Evolutionary conservation across 1,140 invertebrate genomes (phyloP).

Genomic region (Scaptomyza montana): DNA sequence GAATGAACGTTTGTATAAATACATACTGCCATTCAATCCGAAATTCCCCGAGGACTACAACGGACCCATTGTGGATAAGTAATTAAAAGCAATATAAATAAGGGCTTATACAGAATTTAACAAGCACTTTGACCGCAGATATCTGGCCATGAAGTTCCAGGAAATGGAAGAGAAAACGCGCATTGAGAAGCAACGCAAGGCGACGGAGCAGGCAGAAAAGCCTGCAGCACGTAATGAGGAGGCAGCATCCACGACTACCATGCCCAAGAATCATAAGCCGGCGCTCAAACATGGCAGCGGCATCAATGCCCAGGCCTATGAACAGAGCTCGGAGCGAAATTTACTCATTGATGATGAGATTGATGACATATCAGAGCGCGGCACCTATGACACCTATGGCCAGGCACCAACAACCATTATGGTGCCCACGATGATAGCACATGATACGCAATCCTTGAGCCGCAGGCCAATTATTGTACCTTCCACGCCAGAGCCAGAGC

Average conservation of each 20-base stretch:
- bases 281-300: conserved; percentile 63
- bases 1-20: conserved; percentile 94
- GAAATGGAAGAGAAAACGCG: conserved; percentile 91
- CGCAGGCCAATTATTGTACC: conserved; percentile 67
- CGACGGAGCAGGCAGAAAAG: conserved; percentile 64
- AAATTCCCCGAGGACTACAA: conserved; percentile 95
- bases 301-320: conserved; percentile 76
- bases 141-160: conserved; percentile 91
- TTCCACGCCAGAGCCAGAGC: conserved; percentile 60
- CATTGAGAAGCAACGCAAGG: conserved; percentile 83
- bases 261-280: conserved; percentile 65
- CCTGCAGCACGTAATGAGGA: conserved; percentile 33
- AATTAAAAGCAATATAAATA: conserved; percentile 46
- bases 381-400: conserved; percentile 63
- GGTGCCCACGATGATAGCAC: conserved; percentile 34
- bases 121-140: conserved; percentile 84
- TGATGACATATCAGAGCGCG: conserved; percentile 75
- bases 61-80: conserved; percentile 92
- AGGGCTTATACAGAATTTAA: not conserved
- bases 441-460: conserved; percentile 48
- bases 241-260: conserved; percentile 34
- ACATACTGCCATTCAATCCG: conserved; percentile 92
- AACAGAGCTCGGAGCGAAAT: conserved; percentile 80
- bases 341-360: conserved; percentile 78
- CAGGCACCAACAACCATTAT: conserved; percentile 64